Evolutionary conservation across 2,113 vertebrate species (phyloP), one percentile per base, ranked within the genome.

Genomic region (Formicarius rufipectus): DNA sequence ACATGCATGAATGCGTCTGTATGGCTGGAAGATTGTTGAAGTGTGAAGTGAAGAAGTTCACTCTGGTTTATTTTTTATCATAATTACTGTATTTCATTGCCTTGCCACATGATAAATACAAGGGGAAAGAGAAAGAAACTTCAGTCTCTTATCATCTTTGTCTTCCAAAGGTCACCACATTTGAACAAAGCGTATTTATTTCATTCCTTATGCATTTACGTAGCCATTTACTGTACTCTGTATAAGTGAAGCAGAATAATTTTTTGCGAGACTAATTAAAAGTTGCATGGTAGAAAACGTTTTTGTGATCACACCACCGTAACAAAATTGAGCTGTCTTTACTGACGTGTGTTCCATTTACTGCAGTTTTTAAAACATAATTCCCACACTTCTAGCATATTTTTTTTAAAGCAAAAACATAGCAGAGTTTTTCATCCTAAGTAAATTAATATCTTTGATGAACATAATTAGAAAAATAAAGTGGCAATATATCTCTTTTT

Each of bases 41-140:
- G 89, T 97, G 93, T 96, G 96, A 97, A 95, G 77, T 95, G 94
- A 96, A 96, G 93, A 97, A 96, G 76, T 96, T 96, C 93, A 90
- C 71, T 96, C 96, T 16, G 3, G 73, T 95, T 96, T 97, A 87
- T 96, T 95, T 96, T 96, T 86, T 85, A 88, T 93, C 76, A 95
- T 91, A 96, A 97, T 97, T 95, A 95, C 81, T 92, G 80, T 93
- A 94, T 97, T 97, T 97, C 93, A 80, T 78, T 95, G 96, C 94
- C 89, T 80, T 85, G 76, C 88, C 42, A 5, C 78, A 53, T 77
- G 79, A 80, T 87, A 96, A 96, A 93, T 76, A 90, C 76, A 77
- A 56, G 67, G 35, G 28, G 77, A 94, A 96, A 93, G 37, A 93
- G 84, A 90, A 81, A 89, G 81, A 87, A 96, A 92, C 71, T 75